Evolutionary conservation across 2,888 invertebrate genomes (phyloP).

Genomic region (Ptychoptera contaminata): DNA sequence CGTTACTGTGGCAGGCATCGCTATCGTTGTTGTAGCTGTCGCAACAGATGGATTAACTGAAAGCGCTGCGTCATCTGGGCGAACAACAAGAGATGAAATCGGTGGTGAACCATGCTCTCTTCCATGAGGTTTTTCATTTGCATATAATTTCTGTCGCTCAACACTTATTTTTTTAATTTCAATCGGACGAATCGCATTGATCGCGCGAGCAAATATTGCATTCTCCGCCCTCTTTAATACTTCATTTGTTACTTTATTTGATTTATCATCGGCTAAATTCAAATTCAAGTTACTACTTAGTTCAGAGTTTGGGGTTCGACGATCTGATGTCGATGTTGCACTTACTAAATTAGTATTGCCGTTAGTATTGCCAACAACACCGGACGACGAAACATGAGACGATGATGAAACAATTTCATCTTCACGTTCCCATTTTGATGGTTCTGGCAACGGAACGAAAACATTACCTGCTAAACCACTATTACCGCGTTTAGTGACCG

Average conservation of each 20-base stretch:
- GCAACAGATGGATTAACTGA: no score
- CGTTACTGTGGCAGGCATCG: slow-evolving; percentile 13
- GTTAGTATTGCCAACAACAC: no score
- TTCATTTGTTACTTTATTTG: slow-evolving; percentile 64
- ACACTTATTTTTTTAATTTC: slow-evolving; percentile 56
- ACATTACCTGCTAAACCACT: slow-evolving; percentile 17
- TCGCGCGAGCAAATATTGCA: slow-evolving; percentile 78
- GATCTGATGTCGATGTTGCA: no score
- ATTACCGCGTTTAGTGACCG: slow-evolving; percentile 4
- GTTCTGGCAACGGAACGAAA: slow-evolving; percentile 57
- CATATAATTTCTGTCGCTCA: slow-evolving; percentile 50
- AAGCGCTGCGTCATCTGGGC: no score
- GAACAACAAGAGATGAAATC: no score
- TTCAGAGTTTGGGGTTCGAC: no score
- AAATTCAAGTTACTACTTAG: slow-evolving; percentile 8
- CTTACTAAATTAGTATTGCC: no score
- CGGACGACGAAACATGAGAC: no score
- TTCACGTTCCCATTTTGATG: slow-evolving; percentile 81
- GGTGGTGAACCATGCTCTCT: slow-evolving; percentile 15
- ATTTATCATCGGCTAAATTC: slow-evolving; percentile 31
- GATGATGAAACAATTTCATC: slow-evolving; percentile 33
- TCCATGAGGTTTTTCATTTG: slow-evolving; percentile 27
- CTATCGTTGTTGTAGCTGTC: slow-evolving; percentile 2
- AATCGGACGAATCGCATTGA: slow-evolving; percentile 61
- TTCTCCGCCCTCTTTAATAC: slow-evolving; percentile 84